These are phyloP conservation scores for Acanthacorydalis orientalis DNA, from an alignment of 2,888 invertebrate species.

Conservation along the genomic window DNA sequence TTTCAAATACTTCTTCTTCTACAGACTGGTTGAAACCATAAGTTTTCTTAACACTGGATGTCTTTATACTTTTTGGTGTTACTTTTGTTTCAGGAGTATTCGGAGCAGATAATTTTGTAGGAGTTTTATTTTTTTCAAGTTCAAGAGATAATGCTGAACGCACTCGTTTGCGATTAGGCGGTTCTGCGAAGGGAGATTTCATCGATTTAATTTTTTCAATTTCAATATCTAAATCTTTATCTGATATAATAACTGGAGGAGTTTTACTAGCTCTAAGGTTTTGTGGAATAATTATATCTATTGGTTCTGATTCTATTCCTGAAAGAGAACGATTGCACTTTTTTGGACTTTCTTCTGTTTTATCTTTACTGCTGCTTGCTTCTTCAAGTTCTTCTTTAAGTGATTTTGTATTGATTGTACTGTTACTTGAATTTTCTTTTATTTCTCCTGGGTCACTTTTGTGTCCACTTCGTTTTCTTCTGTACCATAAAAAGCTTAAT, in stretches of 20 bases:
- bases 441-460: constrained; percentile 60
- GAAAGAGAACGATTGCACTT: constrained; percentile 27
- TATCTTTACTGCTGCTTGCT: constrained; percentile 17
- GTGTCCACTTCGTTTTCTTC: constrained; percentile 56
- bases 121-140: constrained; percentile 9
- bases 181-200: constrained; percentile 31
- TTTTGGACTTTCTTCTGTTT: constrained; percentile 11
- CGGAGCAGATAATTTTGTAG: neutral
- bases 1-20: neutral
- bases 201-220: constrained; percentile 42
- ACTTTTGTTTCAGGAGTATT: neutral
- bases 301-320: constrained; percentile 46
- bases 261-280: constrained; percentile 23
- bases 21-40: neutral
- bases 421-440: constrained; percentile 20
- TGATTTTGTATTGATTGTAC: constrained; percentile 10
- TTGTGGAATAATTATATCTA: constrained; percentile 37
- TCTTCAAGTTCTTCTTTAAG: constrained; percentile 15
- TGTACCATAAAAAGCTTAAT: constrained; percentile 69
- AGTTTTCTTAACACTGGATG: neutral
- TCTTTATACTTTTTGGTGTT: neutral
- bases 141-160: constrained; percentile 10
- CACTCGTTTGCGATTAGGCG: constrained; percentile 15
- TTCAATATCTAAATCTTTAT: constrained; percentile 51
- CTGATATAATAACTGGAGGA: constrained; percentile 40